Evolutionary conservation across 1,140 invertebrate species (phyloP).

Genomic region (Nylanderia fulva): DNA sequence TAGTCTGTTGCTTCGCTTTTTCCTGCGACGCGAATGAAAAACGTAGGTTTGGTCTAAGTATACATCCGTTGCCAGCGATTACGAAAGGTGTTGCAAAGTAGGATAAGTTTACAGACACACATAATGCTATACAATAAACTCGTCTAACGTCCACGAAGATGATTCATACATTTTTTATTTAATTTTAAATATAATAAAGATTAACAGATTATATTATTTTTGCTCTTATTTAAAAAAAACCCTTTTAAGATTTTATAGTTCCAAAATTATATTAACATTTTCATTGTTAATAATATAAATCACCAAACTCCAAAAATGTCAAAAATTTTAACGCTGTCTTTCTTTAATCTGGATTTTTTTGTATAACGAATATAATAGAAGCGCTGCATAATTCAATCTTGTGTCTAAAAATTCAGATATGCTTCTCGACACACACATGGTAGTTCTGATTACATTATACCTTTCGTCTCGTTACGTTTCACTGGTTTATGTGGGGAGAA

Average conservation of each 20-base stretch:
- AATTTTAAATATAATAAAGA: neutral
- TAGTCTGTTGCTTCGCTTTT: slow-evolving; percentile 35
- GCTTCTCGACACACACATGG: neutral
- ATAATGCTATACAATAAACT: neutral
- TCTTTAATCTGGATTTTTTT: neutral
- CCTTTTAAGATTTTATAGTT: neutral
- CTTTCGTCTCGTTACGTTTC: slow-evolving; percentile 44
- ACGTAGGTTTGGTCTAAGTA: slow-evolving; percentile 20
- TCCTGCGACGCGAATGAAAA: slow-evolving; percentile 14
- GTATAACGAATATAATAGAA: neutral
- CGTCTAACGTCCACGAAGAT: neutral
- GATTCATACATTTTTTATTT: neutral
- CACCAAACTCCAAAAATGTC: no score
- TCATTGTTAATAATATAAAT: neutral
- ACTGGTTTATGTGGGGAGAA: neutral
- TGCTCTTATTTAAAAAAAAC: neutral
- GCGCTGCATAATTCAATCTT: neutral
- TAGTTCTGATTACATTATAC: slow-evolving; percentile 12
- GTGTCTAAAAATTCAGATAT: slow-evolving; percentile 17
- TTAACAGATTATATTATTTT: neutral
- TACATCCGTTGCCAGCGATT: slow-evolving; percentile 32
- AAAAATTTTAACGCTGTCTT: neutral
- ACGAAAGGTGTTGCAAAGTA: slow-evolving; percentile 17
- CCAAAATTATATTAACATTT: neutral
- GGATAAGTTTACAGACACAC: neutral